Evolutionary conservation across 2,888 invertebrate genomes (phyloP), one percentile per base, ranked within the genome.

Genomic region (Chymomyza amoena): DNA sequence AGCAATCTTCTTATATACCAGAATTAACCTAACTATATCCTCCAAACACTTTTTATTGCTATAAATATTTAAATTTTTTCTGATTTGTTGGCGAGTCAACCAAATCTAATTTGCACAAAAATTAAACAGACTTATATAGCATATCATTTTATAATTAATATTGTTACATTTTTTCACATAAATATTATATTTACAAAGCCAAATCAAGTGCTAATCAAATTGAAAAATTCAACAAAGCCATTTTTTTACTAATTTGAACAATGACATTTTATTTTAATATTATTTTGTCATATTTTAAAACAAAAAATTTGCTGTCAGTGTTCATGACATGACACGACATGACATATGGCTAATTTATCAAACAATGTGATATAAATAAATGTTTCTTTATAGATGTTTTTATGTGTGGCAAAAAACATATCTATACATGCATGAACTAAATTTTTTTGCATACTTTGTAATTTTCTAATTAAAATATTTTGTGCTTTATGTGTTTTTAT

Each of bases 391-490:
- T 45, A 45, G 39, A 6, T 45, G 13, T 13, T 13, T 45, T 45
- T 45, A 45, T 45, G 13, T 45, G 13, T 45, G 5, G 39, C 39
- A 45, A 45, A 45, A 6, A 13, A 13, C 13, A 13, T 13, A 45
- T 13, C 10, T 1, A 45, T 45, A 15, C 39, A 1, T 13, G 13
- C 39, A 7, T 54, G 54, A n/a, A 16, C 61, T 45, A 6, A 59
- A 16, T 32, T 68, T 61, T 9, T 60, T 51, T 45, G 16, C 54
- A 62, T 54, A 62, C 71, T 70, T 64, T 62, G 56, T 62, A 64
- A 78, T 79, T 78, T 83, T 80, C 72, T 82, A 84, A 84, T 84
- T 84, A 84, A 72, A 79, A 82, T 82, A 72, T 79, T 75, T 64
- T 68, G 16, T 54, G 54, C 39, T 45, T 45, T 45, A 45, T 45